Evolutionary conservation across 2,888 invertebrate genomes (phyloP).

Genomic region (Leucophenga maculata): DNA sequence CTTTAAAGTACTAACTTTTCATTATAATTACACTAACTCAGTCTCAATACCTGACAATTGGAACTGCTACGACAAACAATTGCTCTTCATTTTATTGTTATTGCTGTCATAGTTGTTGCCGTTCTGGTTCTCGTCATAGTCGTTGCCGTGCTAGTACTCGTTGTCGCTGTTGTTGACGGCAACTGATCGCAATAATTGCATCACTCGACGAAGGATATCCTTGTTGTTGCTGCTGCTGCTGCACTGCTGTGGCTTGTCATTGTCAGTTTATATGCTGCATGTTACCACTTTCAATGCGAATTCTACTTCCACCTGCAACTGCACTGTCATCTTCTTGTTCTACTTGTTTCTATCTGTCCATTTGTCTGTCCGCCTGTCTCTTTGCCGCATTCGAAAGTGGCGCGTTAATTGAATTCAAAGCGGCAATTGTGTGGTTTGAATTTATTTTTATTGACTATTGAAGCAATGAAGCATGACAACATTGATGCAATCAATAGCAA

Average conservation of each 20-base stretch:
- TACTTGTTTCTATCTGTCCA: background rate
- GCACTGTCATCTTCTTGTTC: background rate
- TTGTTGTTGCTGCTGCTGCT: conserved; percentile 8
- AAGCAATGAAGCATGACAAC: conserved; percentile 11
- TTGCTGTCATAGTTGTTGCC: conserved; percentile 1
- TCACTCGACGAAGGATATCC: conserved; percentile 41
- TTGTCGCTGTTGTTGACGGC: conserved; percentile 9
- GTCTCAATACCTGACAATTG: too few relatives aligned
- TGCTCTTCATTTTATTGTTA: conserved; percentile 20
- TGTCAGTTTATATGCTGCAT: conserved; percentile 6
- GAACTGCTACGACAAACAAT: background rate
- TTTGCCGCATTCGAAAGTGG: conserved; percentile 2
- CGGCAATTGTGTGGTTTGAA: conserved; percentile 26
- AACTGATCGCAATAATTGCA: conserved; percentile 48
- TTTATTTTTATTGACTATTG: conserved; percentile 37
- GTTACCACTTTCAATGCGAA: background rate
- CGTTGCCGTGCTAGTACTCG: background rate
- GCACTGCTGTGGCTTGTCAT: conserved; percentile 5
- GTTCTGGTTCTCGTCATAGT: background rate
- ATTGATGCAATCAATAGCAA: conserved; percentile 39
- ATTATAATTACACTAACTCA: too few relatives aligned
- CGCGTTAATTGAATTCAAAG: conserved; percentile 56
- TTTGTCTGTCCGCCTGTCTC: background rate
- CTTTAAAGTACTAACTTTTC: too few relatives aligned
- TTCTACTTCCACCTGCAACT: background rate